Evolutionary conservation across 1,140 invertebrate genomes (phyloP), one percentile per base, ranked within the genome.

Genomic region (Achatina immaculata): DNA sequence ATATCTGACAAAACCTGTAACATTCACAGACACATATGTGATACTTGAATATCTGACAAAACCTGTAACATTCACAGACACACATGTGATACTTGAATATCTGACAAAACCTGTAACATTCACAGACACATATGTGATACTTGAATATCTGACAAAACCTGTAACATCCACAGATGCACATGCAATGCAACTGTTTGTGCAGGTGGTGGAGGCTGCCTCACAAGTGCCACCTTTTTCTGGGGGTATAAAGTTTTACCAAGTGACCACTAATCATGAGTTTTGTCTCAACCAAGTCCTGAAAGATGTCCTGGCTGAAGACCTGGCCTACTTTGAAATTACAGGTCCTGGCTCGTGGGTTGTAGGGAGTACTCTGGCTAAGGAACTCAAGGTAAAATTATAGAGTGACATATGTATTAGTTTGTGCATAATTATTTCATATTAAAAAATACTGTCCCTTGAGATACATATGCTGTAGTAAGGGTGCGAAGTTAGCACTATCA

Each of bases 141-240:
- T n/a, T n/a, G n/a, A n/a, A n/a, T n/a, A n/a, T n/a, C n/a, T n/a
- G n/a, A n/a, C n/a, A n/a, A n/a, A n/a, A n/a, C n/a, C n/a, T 62
- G 3, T 45, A 34, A 24, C 1, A 45, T 42, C n/a, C 68, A 2
- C 38, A 71, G 68, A 71, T 28, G 2, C n/a, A 2, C 68, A 71
- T 6, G 40, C 68, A 71, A 71, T 71, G 68, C 68, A 42, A 38
- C 38, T 71, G 68, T 71, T 24, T 45, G 36, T 71, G 24, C n/a
- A 42, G 34, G 68, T 71, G 68, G 68, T 6, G 36, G 68, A 71
- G 34, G 68, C 24, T 24, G 36, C n/a, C n/a, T 9, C 68, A 42
- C 3, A 2, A 6, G 68, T 34, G 9, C 24, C 3, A 40, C 21
- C 38, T 24, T 2, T 11, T 9, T 28, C 38, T 14, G 36, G 19